Percentiles rank a stretch among this genome's conserved stretches.
These are phyloP conservation scores for Phainopepla nitens DNA, from an alignment of 2,113 vertebrate species.

Conservation along the genomic window DNA sequence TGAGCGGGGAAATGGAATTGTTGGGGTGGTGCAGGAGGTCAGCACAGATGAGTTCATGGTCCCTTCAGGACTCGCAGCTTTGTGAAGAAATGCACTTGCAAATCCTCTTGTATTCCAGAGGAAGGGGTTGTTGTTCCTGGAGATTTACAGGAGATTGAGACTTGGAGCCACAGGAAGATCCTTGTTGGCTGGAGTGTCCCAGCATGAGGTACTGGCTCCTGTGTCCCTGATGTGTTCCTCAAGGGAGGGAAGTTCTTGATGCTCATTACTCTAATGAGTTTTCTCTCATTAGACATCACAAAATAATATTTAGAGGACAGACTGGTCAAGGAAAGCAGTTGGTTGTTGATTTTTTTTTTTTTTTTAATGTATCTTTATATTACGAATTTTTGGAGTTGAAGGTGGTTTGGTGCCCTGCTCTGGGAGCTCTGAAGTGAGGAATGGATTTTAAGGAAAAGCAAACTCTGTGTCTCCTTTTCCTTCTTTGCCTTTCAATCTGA, in stretches of 20 bases:
- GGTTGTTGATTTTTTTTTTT: background rate
- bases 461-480: background rate
- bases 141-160: background rate
- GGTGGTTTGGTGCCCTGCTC: background rate
- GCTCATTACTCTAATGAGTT: fast-evolving
- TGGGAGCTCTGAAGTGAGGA: background rate
- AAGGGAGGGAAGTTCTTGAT: background rate
- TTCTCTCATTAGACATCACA: background rate
- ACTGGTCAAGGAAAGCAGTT: background rate
- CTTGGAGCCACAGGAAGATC: fast-evolving
- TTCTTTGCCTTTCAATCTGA: background rate
- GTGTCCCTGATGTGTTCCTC: fast-evolving
- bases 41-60: background rate
- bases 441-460: background rate
- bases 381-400: background rate
- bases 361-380: background rate
- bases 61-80: background rate
- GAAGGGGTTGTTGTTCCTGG: background rate
- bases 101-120: background rate
- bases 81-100: background rate
- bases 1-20: background rate
- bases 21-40: background rate
- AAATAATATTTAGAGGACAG: background rate
- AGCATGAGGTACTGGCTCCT: background rate
- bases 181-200: background rate